Conservation (phyloP, 53 echinoderm and acorn worm genomes). For the Holothuria scabra region DNA sequence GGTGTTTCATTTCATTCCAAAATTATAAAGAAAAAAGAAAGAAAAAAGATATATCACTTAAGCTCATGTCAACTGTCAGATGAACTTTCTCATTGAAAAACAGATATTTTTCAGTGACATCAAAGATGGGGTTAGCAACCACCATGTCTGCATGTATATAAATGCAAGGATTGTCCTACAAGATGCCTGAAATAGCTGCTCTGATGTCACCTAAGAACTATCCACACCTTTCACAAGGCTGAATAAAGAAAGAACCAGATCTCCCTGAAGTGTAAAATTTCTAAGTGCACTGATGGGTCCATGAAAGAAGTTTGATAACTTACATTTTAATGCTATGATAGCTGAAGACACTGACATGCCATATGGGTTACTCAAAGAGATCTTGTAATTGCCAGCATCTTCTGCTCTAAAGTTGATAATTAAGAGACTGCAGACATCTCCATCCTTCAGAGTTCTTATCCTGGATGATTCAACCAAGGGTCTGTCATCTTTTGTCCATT, state of each 20-base stretch:
- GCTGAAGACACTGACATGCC: conserved; percentile 87
- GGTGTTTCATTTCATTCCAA: background rate
- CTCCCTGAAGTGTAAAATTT: too few relatives aligned
- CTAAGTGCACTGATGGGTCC: background rate
- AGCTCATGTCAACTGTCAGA: too few relatives aligned
- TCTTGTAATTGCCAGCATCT: conserved; percentile 93
- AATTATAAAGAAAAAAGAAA: too few relatives aligned
- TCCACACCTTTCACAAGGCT: background rate
- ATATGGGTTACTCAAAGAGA: conserved; percentile 73
- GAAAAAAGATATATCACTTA: too few relatives aligned
- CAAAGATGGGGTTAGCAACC: too few relatives aligned
- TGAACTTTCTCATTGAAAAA: too few relatives aligned
- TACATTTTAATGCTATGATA: conserved; percentile 77
- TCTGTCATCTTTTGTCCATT: conserved; percentile 87
- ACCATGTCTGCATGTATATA: too few relatives aligned
- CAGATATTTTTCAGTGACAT: too few relatives aligned
- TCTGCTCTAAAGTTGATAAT: conserved; percentile 72
- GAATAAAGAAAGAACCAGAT: too few relatives aligned
- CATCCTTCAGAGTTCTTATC: conserved; percentile 77
- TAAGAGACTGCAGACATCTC: conserved; percentile 70
- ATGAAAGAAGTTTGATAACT: conserved; percentile 9
- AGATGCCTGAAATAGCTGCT: too few relatives aligned
- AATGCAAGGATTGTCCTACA: too few relatives aligned
- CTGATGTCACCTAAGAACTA: background rate
- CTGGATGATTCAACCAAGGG: conserved; percentile 78